phyloP scores from a whole-genome alignment of 2,888 invertebrate species.

The Eupithecia inturbata region DNA sequence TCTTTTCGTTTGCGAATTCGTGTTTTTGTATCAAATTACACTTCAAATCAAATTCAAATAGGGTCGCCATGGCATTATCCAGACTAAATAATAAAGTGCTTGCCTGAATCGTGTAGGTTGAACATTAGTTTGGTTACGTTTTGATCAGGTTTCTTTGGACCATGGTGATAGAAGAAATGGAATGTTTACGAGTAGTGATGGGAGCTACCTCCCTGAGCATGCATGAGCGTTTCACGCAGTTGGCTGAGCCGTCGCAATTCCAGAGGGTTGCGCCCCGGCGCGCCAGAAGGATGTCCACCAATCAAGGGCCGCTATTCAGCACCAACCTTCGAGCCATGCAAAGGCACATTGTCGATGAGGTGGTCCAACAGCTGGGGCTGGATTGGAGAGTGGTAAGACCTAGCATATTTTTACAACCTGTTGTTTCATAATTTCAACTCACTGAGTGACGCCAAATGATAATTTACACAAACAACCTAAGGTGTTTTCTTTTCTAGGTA shows the following conservation, averaged over 20 bases:
- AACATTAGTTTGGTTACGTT: slow-evolving; percentile 20
- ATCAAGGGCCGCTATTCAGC: slow-evolving; percentile 26
- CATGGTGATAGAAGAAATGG: slow-evolving; percentile 59
- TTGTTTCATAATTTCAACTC: background rate
- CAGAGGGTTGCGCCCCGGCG: slow-evolving; percentile 29
- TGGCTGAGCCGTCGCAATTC: slow-evolving; percentile 45
- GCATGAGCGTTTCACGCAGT: slow-evolving; percentile 67
- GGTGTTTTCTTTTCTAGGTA: background rate
- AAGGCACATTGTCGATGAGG: slow-evolving; percentile 59
- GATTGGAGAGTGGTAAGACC: slow-evolving; percentile 60
- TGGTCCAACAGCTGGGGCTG: slow-evolving; percentile 63
- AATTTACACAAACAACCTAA: background rate
- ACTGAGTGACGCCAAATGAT: background rate
- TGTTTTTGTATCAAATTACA: slow-evolving; percentile 12
- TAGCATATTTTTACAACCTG: background rate
- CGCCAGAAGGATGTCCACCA: slow-evolving; percentile 20
- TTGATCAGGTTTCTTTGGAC: slow-evolving; percentile 17
- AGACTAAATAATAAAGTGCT: background rate
- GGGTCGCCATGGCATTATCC: slow-evolving; percentile 18
- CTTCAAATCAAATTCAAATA: background rate
- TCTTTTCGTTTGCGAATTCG: background rate
- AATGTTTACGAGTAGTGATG: slow-evolving; percentile 69
- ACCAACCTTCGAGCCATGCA: slow-evolving; percentile 39
- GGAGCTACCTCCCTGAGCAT: slow-evolving; percentile 74
- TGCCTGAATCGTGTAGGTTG: slow-evolving; percentile 12